phyloP scores from a whole-genome alignment of 2,113 vertebrate genomes.

The Brachyistius frenatus region DNA sequence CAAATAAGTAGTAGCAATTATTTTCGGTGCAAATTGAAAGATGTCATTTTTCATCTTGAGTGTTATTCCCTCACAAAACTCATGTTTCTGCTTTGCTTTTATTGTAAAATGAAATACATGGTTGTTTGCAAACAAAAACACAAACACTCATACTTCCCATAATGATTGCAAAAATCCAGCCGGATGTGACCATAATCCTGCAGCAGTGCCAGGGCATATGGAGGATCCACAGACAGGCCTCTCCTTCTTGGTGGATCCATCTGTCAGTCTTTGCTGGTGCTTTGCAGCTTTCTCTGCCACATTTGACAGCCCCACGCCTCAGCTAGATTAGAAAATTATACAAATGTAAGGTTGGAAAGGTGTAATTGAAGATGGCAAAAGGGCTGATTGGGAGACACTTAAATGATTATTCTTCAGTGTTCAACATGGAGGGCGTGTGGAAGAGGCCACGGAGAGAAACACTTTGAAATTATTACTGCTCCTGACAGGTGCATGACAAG shows the following conservation, averaged over 20 bases:
- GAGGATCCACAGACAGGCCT: constrained; percentile 59
- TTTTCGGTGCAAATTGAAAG: constrained; percentile 7
- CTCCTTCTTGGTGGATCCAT: constrained; percentile 90
- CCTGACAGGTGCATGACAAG: constrained; percentile 86
- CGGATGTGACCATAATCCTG: constrained; percentile 54
- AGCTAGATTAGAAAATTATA: constrained; percentile 98
- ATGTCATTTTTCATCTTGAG: not conserved
- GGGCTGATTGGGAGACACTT: constrained; percentile 98
- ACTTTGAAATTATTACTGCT: constrained; percentile 90
- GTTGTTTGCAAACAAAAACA: constrained; percentile 30
- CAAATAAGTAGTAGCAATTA: not conserved
- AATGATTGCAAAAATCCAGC: constrained; percentile 32
- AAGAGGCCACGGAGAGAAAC: constrained; percentile 88
- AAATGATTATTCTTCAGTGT: constrained; percentile 96
- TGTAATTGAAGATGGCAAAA: constrained; percentile 99
- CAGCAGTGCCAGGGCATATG: constrained; percentile 55
- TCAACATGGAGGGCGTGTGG: constrained; percentile 92
- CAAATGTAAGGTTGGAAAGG: constrained; percentile 99
- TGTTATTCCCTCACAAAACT: not conserved
- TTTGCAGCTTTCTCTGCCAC: constrained; percentile 75
- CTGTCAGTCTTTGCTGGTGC: constrained; percentile 92
- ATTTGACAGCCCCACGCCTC: constrained; percentile 75
- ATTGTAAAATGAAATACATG: constrained; percentile 26
- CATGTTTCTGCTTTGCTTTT: not conserved
- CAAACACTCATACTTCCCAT: constrained; percentile 15